Conservation (phyloP, 64 coral and sea anemone genomes). For the Montipora sp. region DNA sequence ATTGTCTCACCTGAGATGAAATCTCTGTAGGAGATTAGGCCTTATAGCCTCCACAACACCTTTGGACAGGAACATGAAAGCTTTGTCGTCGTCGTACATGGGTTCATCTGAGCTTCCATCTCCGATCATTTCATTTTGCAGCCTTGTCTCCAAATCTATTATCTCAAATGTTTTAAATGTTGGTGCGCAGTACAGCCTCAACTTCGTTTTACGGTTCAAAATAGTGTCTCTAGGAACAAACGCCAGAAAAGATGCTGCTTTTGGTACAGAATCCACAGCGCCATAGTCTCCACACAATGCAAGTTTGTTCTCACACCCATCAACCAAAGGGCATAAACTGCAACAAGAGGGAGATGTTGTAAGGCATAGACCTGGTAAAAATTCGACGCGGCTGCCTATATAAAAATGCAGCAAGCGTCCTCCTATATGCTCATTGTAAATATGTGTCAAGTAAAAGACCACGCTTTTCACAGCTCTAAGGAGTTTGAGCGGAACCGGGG, state of each 20-base stretch:
- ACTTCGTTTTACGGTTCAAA: not conserved
- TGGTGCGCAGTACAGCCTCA: not conserved
- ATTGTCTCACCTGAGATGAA: slow-evolving; percentile 3
- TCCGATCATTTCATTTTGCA: not conserved
- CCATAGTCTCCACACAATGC: not conserved
- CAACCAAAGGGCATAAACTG: not conserved
- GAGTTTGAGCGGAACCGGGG: no score
- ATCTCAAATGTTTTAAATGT: not conserved
- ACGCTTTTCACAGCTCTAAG: no score
- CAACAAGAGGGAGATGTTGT: not conserved
- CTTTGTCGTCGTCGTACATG: not conserved
- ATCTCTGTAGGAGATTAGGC: not conserved
- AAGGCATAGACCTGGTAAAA: no score
- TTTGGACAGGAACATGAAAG: not conserved
- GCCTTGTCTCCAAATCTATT: not conserved
- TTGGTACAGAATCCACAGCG: not conserved
- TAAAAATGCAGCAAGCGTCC: not conserved
- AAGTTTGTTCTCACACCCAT: not conserved
- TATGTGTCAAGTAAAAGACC: no score
- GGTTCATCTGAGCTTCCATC: not conserved
- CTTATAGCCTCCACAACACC: not conserved
- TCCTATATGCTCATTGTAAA: no score
- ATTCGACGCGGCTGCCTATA: no score
- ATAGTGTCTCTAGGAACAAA: not conserved
- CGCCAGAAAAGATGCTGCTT: slow-evolving; percentile 11